Base-by-base conservation (phyloP, 2,888 invertebrate species). In the Patella caerulea region DNA sequence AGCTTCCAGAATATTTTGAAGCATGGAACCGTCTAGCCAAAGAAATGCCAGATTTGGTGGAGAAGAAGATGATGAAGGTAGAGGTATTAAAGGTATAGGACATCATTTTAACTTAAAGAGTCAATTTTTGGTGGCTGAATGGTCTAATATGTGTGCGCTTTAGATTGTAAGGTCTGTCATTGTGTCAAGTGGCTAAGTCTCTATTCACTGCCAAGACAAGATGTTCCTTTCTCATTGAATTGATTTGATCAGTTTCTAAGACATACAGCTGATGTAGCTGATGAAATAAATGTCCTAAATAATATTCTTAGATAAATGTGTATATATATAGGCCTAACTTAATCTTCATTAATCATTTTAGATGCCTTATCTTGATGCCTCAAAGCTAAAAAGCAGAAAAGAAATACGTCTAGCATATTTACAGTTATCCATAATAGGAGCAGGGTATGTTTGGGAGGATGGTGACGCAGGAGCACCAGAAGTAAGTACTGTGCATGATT, bases 371-470 rank as follows among this genome's bases (percentile, higher is more conserved):
- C 73, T 90, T 55, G 88, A 88, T 72, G 81, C 86, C 71, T 78
- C 75, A 34, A 79, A 75, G 15, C 79, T 90, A 54, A 56, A 52
- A 15, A 83, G 85, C 12, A 80, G 88, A 77, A 75, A 80, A 59
- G 82, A 90, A 69, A 73, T 82, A 52, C 78, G 88, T 17, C 83
- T 90, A 55, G 90, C 88, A 3, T 88, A 88, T 79, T 79, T 89
- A 14, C 86, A 88, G 78, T 83, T 90, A 72, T 80, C 83, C 12
- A 19, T 88, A 55, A 87, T 90, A 24, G 82, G 85, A n/a, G 72
- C 86, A 17, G 87, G 86, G 3, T 90, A 90, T 80, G 84, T 90
- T 17, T 90, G 90, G 90, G 89, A 90, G 76, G 86, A 89, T 54
- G 90, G 90, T 11, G 90, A 90, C 74, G 75, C 76, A 73, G 88